Percentiles rank a stretch among this genome's conserved stretches.
Evolutionary conservation across 2,113 vertebrate species (phyloP).

Genomic region (Mobula hypostoma): DNA sequence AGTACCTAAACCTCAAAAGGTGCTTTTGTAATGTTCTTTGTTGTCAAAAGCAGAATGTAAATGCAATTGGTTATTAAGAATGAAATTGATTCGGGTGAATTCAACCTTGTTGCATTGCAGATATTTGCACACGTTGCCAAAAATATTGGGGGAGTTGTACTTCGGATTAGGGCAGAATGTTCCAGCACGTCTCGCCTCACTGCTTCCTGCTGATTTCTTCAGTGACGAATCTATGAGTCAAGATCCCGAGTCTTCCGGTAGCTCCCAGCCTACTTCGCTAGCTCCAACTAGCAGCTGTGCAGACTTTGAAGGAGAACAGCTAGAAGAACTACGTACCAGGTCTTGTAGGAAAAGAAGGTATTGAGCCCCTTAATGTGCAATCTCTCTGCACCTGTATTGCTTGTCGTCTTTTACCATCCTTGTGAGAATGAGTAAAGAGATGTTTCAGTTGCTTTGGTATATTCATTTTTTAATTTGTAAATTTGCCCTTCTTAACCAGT

Average conservation of each 20-base stretch:
- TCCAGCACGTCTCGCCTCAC: constrained; percentile 67
- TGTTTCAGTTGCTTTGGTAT: background rate
- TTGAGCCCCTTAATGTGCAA: background rate
- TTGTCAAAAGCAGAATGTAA: no score
- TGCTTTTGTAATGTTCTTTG: no score
- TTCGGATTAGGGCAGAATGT: constrained; percentile 76
- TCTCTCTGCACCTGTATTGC: background rate
- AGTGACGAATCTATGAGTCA: constrained; percentile 79
- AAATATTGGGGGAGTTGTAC: constrained; percentile 75
- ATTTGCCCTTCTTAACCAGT: background rate
- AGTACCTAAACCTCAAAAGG: no score
- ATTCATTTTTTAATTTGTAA: background rate
- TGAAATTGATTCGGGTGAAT: background rate
- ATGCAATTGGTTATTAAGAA: no score
- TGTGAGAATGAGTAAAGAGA: background rate
- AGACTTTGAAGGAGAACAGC: constrained; percentile 51
- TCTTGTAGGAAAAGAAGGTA: constrained; percentile 78
- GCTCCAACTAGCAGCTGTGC: constrained; percentile 44
- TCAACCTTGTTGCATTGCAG: constrained; percentile 49
- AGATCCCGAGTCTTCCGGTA: constrained; percentile 64
- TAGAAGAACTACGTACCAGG: constrained; percentile 74
- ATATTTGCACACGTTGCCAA: constrained; percentile 69
- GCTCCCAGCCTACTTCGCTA: constrained; percentile 51
- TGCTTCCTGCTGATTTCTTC: constrained; percentile 82
- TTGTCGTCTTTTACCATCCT: background rate